Percentiles rank a stretch among this genome's conserved stretches.
These are phyloP conservation scores for Myrmecophaga tridactyla DNA, from an alignment of 2,113 vertebrate genomes.

Conservation along the genomic window DNA sequence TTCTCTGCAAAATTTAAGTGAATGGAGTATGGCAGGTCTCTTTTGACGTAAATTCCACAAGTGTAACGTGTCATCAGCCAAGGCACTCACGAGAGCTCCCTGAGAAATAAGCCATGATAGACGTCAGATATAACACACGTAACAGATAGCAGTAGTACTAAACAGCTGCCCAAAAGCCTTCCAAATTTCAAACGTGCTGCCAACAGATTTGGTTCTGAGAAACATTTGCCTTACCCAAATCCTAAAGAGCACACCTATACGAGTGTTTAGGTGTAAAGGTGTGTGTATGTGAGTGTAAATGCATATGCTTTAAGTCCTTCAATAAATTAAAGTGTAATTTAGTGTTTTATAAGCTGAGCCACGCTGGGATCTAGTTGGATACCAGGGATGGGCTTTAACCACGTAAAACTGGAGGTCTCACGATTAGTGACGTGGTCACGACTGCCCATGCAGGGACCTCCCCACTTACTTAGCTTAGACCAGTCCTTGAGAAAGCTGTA, in stretches of 20 bases:
- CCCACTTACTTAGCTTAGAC: constrained; percentile 7
- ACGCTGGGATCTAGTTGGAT: background rate
- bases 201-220: constrained; percentile 29
- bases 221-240: background rate
- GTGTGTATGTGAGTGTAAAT: background rate
- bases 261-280: background rate
- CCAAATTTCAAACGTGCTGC: constrained; percentile 28
- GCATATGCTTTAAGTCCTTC: background rate
- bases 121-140: background rate
- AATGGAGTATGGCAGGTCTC: constrained; percentile 97
- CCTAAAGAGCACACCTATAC: background rate
- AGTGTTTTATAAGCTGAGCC: background rate
- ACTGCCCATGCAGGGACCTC: background rate
- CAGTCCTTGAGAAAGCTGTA: background rate
- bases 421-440: background rate
- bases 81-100: constrained; percentile 99
- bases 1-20: constrained; percentile 98
- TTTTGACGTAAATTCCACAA: constrained; percentile 99
- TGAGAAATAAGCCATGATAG: constrained; percentile 72
- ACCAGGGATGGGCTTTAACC: background rate
- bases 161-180: background rate
- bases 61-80: constrained; percentile 98
- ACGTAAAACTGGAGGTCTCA: background rate
- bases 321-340: constrained; percentile 38
- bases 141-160: background rate